Percentiles rank a stretch among this genome's conserved stretches.
phyloP scores from a whole-genome alignment of 2,888 invertebrate genomes.

The Drosophila greeni region DNA sequence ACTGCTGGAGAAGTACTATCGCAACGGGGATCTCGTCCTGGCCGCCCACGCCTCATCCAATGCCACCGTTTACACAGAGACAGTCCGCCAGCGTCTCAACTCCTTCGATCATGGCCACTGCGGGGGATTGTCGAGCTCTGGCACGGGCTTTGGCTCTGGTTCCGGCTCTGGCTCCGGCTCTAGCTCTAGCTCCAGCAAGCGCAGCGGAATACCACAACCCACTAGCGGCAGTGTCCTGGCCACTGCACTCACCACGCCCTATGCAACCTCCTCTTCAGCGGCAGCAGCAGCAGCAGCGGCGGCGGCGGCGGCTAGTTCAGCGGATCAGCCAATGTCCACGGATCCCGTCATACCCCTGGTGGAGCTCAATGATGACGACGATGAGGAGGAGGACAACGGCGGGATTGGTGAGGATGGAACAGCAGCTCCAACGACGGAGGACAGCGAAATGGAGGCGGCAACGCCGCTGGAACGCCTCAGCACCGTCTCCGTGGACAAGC shows the following conservation, averaged over 20 bases:
- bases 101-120: conserved; percentile 84
- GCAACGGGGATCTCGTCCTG: conserved; percentile 87
- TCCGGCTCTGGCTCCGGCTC: background rate
- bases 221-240: conserved; percentile 38
- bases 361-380: conserved; percentile 71
- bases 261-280: background rate
- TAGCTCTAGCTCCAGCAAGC: background rate
- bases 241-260: conserved; percentile 28
- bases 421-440: background rate
- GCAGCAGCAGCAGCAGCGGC: background rate
- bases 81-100: conserved; percentile 87
- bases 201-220: background rate
- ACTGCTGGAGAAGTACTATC: conserved; percentile 89
- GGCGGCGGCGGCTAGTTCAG: conserved; percentile 9
- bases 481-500: conserved; percentile 75
- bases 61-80: conserved; percentile 88
- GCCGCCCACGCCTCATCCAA: conserved; percentile 86
- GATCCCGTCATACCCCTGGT: conserved; percentile 60
- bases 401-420: background rate
- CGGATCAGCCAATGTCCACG: conserved; percentile 3
- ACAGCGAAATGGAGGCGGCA: conserved; percentile 10
- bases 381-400: conserved; percentile 49
- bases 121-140: conserved; percentile 58
- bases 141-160: background rate
- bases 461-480: conserved; percentile 42